Conservation (phyloP, 2,888 invertebrate genomes). For the Uropetala carovei region DNA sequence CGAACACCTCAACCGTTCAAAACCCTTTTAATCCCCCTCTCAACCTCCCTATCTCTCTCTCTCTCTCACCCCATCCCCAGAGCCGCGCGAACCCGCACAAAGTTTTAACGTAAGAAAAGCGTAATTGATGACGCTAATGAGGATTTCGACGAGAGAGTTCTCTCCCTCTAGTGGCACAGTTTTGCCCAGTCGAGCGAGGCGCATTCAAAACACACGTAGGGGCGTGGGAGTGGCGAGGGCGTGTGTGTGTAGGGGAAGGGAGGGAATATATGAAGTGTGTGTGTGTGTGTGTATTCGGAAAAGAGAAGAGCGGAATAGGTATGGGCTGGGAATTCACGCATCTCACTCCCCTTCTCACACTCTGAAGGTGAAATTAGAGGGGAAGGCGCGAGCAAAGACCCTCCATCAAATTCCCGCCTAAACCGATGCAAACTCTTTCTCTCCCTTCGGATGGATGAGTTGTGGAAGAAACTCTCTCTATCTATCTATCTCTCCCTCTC, state of each 20-base stretch:
- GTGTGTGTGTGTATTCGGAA: too few species aligned
- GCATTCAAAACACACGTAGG: not conserved
- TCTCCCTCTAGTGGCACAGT: not conserved
- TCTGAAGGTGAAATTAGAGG: too few species aligned
- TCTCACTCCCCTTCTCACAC: too few species aligned
- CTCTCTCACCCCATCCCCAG: not conserved
- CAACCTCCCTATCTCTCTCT: not conserved
- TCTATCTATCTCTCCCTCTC: too few species aligned
- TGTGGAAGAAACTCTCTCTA: too few species aligned
- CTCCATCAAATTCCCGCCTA: too few species aligned
- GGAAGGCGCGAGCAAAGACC: too few species aligned
- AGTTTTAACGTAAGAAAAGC: constrained; percentile 11
- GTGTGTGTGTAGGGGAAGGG: not conserved
- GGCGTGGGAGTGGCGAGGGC: not conserved
- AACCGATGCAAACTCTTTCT: too few species aligned
- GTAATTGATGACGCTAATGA: constrained; percentile 60
- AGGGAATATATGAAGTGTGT: too few species aligned
- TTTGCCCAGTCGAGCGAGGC: not conserved
- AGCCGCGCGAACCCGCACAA: not conserved
- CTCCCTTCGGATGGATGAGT: too few species aligned
- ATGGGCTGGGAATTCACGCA: too few species aligned
- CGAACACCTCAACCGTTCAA: not conserved
- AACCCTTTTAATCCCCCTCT: not conserved
- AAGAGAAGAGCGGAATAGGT: too few species aligned
- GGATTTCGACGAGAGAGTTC: constrained; percentile 40